Evolutionary conservation across 2,888 invertebrate species (phyloP), one percentile per base, ranked within the genome.

Genomic region (Meandrusa payeni): DNA sequence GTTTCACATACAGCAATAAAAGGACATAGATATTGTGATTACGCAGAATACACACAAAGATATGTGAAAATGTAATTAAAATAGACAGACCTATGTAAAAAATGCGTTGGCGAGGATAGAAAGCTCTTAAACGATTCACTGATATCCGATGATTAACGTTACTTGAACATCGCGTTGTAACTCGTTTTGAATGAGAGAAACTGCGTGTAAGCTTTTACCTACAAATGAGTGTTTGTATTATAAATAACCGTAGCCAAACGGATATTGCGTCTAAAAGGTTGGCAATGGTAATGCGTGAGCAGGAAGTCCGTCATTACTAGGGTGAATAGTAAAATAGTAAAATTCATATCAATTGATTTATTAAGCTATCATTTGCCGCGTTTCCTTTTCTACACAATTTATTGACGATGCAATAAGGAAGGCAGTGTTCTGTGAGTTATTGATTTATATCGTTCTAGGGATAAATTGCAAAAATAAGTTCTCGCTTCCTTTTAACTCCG

Each of bases 21-120:
- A n/a, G n/a, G n/a, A n/a, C n/a, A n/a, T n/a, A n/a, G n/a, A n/a
- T n/a, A n/a, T n/a, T n/a, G n/a, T n/a, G n/a, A n/a, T n/a, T n/a
- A n/a, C n/a, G n/a, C n/a, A n/a, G n/a, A n/a, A n/a, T n/a, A n/a
- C n/a, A n/a, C n/a, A n/a, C n/a, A 10, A 19, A 33, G 19, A 15
- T 27, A 41, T 41, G 41, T 34, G 41, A 34, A 41, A 46, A 40
- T 24, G 7, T 22, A 11, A 37, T 41, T 36, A 37, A 33, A 22
- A 32, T 29, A 26, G 22, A 32, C 28, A 32, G 31, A 24, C 41
- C 26, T 17, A 11, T 34, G 31, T 24, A 7, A 26, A 42, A n/a
- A 43, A 40, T 32, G 39, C 39, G 54, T 50, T 44, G 40, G 11
- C 15, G 27, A 27, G 44, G 50, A 52, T 34, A 44, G 39, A 45